A percentile compares a stretch with the other conserved stretches of the same genome.
These are phyloP conservation scores for Anisognathus igniventris DNA, from an alignment of 2,797 vertebrate species.

Conservation along the genomic window DNA sequence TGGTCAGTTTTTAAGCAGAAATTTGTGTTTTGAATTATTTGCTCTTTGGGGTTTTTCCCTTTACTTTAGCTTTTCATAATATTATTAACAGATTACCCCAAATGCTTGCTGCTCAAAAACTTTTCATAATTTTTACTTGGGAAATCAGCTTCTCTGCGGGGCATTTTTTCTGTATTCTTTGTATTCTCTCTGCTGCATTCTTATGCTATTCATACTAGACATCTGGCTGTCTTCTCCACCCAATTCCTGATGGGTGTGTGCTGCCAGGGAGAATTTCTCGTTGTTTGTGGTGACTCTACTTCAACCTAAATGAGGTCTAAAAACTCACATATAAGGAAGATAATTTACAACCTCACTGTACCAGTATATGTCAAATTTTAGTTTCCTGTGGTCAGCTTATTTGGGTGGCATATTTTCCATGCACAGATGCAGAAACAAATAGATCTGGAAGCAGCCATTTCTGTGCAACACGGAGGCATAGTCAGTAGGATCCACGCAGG, in stretches of 20 bases:
- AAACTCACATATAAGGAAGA: neutral
- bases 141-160: slow-evolving; percentile 28
- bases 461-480: neutral
- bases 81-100: slow-evolving; percentile 15
- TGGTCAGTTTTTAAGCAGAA: neutral
- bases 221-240: slow-evolving; percentile 54
- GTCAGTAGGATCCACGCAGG: neutral
- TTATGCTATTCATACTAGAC: slow-evolving; percentile 48
- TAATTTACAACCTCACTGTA: neutral
- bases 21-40: neutral
- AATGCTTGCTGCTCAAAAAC: slow-evolving; percentile 25
- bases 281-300: slow-evolving; percentile 1
- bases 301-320: neutral
- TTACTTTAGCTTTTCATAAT: neutral
- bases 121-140: slow-evolving; percentile 19
- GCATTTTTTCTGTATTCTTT: slow-evolving; percentile 50
- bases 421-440: neutral
- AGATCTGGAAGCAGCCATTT: neutral
- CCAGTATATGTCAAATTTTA: neutral
- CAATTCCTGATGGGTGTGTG: slow-evolving; percentile 8
- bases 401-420: neutral
- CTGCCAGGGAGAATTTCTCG: slow-evolving; percentile 24
- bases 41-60: neutral
- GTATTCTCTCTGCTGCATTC: slow-evolving; percentile 57
- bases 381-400: neutral